Evolutionary conservation across 2,797 vertebrate species (phyloP).

Genomic region (Botia almorhae): DNA sequence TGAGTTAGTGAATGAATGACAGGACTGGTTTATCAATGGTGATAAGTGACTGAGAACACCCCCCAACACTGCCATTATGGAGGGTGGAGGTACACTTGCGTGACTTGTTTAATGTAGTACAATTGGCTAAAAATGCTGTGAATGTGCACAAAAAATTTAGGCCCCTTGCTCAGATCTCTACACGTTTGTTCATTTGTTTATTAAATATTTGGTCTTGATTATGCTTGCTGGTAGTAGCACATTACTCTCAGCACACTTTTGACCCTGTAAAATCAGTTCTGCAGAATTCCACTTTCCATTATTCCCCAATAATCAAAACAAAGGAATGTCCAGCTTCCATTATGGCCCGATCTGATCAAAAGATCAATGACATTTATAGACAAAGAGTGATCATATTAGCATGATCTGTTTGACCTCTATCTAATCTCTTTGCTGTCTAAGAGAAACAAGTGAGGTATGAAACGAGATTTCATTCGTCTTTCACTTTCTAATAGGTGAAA

Average conservation of each 20-base stretch:
- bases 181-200: not conserved
- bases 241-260: not conserved
- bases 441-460: not conserved
- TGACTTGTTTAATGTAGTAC: slow-evolving; percentile 5
- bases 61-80: slow-evolving; percentile 34
- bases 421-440: not conserved
- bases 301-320: not conserved
- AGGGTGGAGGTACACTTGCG: slow-evolving; percentile 1
- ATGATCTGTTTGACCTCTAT: not conserved
- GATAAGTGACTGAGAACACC: slow-evolving; percentile 37
- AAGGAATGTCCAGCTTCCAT: too few relatives aligned
- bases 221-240: not conserved
- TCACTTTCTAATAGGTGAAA: slow-evolving; percentile 3
- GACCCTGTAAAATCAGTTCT: not conserved
- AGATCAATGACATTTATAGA: not conserved
- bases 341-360: not conserved
- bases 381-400: not conserved
- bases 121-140: not conserved
- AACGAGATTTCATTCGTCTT: not conserved
- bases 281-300: not conserved
- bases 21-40: slow-evolving; percentile 54
- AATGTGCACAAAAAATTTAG: not conserved
- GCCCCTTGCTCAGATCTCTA: too few relatives aligned
- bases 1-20: slow-evolving; percentile 55
- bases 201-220: not conserved